Evolutionary conservation across 2,888 invertebrate species (phyloP).

Genomic region (Melieria crassipennis): DNA sequence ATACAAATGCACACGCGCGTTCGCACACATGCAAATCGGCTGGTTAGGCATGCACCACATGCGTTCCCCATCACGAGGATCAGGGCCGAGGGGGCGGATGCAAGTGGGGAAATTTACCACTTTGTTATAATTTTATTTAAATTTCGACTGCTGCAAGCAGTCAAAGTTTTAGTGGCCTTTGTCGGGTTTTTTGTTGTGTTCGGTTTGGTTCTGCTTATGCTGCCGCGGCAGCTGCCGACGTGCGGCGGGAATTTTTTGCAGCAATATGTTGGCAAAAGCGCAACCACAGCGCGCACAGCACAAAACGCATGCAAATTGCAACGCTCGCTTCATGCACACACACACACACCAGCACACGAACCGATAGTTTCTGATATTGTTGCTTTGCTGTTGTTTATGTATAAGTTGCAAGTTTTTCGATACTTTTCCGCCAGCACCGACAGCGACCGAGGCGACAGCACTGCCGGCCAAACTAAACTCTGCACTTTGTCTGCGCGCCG

Average conservation of each 20-base stretch:
- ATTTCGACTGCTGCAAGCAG: slow-evolving; percentile 29
- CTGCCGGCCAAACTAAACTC: too few species aligned
- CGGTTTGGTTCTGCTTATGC: not conserved
- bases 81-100: too few species aligned
- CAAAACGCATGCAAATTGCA: slow-evolving; percentile 21
- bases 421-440: too few species aligned
- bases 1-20: slow-evolving; percentile 5
- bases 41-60: too few species aligned
- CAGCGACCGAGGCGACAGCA: too few species aligned
- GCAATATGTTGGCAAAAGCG: slow-evolving; percentile 20
- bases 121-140: slow-evolving; percentile 38
- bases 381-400: too few species aligned
- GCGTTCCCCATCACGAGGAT: too few species aligned
- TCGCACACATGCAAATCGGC: not conserved
- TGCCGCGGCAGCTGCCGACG: not conserved
- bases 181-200: not conserved
- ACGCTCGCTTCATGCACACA: not conserved
- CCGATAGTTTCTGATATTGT: too few species aligned
- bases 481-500: too few species aligned
- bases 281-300: slow-evolving; percentile 12
- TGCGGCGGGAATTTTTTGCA: too few species aligned
- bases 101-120: slow-evolving; percentile 18
- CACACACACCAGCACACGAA: not conserved
- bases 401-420: too few species aligned
- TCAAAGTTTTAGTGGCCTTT: slow-evolving; percentile 34